Base-by-base conservation (phyloP, 2,888 invertebrate genomes). In the Dastarcus helophoroides region DNA sequence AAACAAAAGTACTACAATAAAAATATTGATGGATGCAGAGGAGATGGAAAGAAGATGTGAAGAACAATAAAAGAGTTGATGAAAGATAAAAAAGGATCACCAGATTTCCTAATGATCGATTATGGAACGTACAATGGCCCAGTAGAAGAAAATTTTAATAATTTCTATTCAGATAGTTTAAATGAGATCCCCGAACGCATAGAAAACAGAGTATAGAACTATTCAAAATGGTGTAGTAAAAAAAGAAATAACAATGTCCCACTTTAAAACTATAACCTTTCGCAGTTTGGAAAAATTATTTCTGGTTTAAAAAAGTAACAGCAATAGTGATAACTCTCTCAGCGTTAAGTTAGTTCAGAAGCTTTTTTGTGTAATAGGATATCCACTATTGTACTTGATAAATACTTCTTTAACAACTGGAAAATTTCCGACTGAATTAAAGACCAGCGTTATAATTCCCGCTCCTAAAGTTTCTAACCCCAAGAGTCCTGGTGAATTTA, bases 401-500 rank as follows among this genome's bases (percentile, higher is more conserved):
- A 32, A 32, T 28, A 27, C 22, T 8, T 28, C 22, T 14, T n/a
- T 32, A 10, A 9, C n/a, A 8, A 28, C 7, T 14, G 32, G 32
- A 3, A 12, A 10, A 12, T 10, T 32, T n/a, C 27, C 32, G 4
- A 5, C 5, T 11, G 28, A 22, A 13, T 9, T 28, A 6, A 32
- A 32, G 14, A 19, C 12, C 3, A 32, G 32, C 14, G 19, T 12
- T 2, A 22, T 27, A 6, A 14, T 29, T n/a, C 32, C 32, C 2
- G 14, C 22, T 11, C 27, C 32, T 9, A 32, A 32, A 14, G 22
- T 15, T 3, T 19, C 13, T 10, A 21, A 6, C n/a, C 27, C 15
- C 4, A 16, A n/a, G 9, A 8, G 10, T 16, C 4, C 32, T 14
- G 32, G 14, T 3, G 39, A 41, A 11, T 30, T 29, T 19, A 25